Evolutionary conservation across 2,113 vertebrate genomes (phyloP), one percentile per base, ranked within the genome.

Genomic region (Gambusia holbrooki): DNA sequence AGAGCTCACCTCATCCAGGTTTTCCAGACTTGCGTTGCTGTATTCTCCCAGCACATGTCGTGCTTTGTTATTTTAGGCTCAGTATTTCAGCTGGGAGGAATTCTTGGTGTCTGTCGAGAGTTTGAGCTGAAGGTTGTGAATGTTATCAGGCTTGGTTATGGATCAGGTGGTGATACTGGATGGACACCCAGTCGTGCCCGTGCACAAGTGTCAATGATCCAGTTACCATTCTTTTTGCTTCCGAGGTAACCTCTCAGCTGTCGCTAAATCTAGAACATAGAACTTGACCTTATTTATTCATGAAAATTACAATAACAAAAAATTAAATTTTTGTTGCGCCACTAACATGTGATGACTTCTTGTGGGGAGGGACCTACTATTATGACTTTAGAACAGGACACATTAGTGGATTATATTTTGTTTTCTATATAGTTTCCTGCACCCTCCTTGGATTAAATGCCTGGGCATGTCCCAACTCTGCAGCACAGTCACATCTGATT

Each of bases 201-300:
- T 69, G 77, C 81, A 79, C 81, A 84, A 79, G 62, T 19, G 89
- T 89, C 82, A 79, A 54, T 82, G 84, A 93, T 91, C 82, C 87
- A 66, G 74, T 89, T 84, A 82, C 84, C 83, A 80, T 91, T 37
- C 35, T 37, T 11, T 37, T 87, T 89, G 82, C 73, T 82, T 82
- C 63, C 64, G 86, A 90, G 80, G 76, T 76, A 84, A 87, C 86
- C 80, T 78, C 63, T 63, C 90, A 87, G 87, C 84, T 92, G 90
- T 89, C 76, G 51, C 33, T 67, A 69, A 87, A 62, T 83, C 79
- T 73, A 76, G 77, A 77, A 87, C 77, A 75, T 71, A 77, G 69
- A 75, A 80, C n/a, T 32, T 82, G 71, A 89, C 29, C 72, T 19
- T 28, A 54, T 69, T 84, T 27, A 71, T 66, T 69, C 32, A 9